Percentiles rank a stretch among this genome's conserved stretches.
phyloP scores from a whole-genome alignment of 2,888 invertebrate genomes.

The Sinodicranocentrus sp. region DNA sequence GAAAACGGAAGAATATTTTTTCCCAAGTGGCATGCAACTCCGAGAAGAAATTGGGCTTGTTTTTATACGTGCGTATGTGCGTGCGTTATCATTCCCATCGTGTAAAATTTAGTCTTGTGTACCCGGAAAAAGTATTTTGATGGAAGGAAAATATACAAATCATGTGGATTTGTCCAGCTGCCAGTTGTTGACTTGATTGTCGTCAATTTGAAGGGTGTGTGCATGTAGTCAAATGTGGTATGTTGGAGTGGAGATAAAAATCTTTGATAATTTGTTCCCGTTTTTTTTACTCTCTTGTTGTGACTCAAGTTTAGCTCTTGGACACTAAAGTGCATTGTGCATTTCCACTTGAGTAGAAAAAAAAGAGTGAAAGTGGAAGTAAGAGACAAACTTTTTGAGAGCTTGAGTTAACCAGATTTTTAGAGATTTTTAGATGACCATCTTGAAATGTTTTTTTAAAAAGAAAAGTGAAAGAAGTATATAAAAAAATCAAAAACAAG shows the following conservation, averaged over 20 bases:
- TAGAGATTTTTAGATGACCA: no score
- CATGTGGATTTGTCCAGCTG: background rate
- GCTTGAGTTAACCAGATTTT: no score
- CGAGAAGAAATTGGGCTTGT: conserved; percentile 1
- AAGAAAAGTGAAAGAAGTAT: no score
- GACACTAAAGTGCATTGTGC: no score
- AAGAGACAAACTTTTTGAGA: no score
- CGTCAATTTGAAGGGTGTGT: background rate
- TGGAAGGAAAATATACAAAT: background rate
- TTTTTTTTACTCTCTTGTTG: conserved; percentile 3
- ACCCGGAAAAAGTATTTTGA: background rate
- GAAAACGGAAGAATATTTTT: background rate
- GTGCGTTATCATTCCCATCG: conserved; percentile 12
- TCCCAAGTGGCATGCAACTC: background rate
- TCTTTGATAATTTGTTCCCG: conserved; percentile 9
- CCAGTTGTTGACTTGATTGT: background rate
- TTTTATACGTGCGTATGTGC: conserved; percentile 6
- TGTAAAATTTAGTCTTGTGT: background rate
- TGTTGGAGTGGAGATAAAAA: conserved; percentile 14
- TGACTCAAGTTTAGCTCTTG: background rate
- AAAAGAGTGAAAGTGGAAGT: no score
- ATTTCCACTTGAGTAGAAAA: no score
- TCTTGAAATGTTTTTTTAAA: no score
- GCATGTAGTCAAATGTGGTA: background rate
- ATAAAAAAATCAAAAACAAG: no score